Conservation (phyloP, 1,140 invertebrate species). For the Rhagoletis zephyria region DNA sequence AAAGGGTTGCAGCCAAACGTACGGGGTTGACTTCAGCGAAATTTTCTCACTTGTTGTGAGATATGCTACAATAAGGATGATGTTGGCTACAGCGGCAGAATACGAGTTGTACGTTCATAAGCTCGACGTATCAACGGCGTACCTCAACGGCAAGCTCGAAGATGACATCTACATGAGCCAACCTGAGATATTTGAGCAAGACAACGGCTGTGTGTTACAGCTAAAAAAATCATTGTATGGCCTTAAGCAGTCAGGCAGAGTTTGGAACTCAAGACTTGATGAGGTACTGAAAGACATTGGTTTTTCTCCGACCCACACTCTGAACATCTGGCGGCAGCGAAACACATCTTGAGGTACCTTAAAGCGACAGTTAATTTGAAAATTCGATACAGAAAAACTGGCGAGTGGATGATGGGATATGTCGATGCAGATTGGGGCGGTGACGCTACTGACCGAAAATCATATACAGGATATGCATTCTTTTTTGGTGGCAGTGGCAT, state of each 20-base stretch:
- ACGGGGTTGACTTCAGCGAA: constrained; percentile 71
- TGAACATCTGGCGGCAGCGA: too few species aligned
- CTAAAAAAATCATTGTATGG: constrained; percentile 41
- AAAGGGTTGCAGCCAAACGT: constrained; percentile 68
- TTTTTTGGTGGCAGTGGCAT: too few species aligned
- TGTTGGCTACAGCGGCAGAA: constrained; percentile 62
- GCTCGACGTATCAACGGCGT: constrained; percentile 69
- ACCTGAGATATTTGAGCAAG: constrained; percentile 11
- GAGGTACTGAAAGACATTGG: constrained; percentile 37
- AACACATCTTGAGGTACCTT: too few species aligned
- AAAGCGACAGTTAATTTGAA: too few species aligned
- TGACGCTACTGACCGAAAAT: too few species aligned
- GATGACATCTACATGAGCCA: constrained; percentile 69
- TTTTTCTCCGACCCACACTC: constrained; percentile 1
- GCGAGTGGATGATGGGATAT: too few species aligned
- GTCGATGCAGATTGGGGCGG: too few species aligned
- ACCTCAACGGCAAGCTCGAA: constrained; percentile 69
- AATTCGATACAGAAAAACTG: too few species aligned
- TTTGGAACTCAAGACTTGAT: constrained; percentile 44
- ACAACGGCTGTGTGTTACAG: background rate
- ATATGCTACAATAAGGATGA: constrained; percentile 67
- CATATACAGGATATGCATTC: too few species aligned
- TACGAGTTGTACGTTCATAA: constrained; percentile 63
- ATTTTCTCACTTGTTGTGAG: constrained; percentile 68
- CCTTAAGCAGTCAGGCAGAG: background rate